Evolutionary conservation across 2,113 vertebrate species (phyloP).

Genomic region (Epinephelus moara): DNA sequence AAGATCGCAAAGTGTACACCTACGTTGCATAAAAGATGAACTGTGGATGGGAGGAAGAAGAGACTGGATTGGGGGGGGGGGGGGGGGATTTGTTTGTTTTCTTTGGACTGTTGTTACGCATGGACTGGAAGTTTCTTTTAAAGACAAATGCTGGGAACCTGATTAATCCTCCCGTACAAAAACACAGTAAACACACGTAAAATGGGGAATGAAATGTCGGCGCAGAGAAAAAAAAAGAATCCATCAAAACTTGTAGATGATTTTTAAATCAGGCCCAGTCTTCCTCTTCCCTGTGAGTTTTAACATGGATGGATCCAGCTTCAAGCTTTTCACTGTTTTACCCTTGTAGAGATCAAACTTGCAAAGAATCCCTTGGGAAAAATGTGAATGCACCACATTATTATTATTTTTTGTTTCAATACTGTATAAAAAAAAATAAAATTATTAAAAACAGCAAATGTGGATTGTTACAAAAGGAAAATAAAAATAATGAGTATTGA

Average conservation of each 20-base stretch:
- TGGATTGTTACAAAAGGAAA: slow-evolving; percentile 78
- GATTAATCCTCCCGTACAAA: slow-evolving; percentile 65
- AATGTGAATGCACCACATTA: slow-evolving; percentile 97
- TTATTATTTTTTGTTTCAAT: slow-evolving; percentile 90
- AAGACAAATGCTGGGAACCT: slow-evolving; percentile 81
- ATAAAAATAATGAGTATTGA: slow-evolving; percentile 67
- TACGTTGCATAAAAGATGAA: slow-evolving; percentile 91
- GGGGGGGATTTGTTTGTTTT: slow-evolving; percentile 57
- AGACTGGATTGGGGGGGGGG: slow-evolving; percentile 33
- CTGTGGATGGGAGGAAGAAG: slow-evolving; percentile 48
- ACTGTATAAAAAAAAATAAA: slow-evolving; percentile 93
- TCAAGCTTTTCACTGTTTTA: slow-evolving; percentile 94
- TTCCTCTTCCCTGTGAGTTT: slow-evolving; percentile 88
- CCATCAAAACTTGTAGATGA: slow-evolving; percentile 92
- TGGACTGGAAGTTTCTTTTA: slow-evolving; percentile 96
- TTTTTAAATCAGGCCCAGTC: slow-evolving; percentile 91
- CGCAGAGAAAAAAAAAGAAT: slow-evolving; percentile 76
- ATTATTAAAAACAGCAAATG: slow-evolving; percentile 88
- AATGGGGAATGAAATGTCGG: slow-evolving; percentile 65
- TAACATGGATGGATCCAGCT: slow-evolving; percentile 91
- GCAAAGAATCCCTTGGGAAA: slow-evolving; percentile 93
- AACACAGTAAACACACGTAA: slow-evolving; percentile 55
- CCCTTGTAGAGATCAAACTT: slow-evolving; percentile 95
- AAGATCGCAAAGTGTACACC: slow-evolving; percentile 99
- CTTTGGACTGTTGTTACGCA: slow-evolving; percentile 93